Evolutionary conservation across 1,140 invertebrate genomes (phyloP), one percentile per base, ranked within the genome.

Genomic region (Philopotamus ludificatus): DNA sequence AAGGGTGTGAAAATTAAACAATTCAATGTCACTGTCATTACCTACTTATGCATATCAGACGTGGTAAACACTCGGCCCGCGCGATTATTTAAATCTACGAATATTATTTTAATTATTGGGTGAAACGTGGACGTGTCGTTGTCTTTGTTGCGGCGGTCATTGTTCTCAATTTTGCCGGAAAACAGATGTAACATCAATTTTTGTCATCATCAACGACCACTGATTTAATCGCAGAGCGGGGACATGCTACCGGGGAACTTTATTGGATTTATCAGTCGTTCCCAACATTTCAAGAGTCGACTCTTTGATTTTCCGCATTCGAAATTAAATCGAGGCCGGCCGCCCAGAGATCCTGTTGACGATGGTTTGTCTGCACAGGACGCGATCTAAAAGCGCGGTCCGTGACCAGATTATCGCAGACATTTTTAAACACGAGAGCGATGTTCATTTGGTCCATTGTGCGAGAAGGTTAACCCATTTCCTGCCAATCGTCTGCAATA

Each of bases 401-500:
- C 57, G 57, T 60, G 57, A 60, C 57, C 57, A 60, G 57, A 60
- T 60, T 60, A 60, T 60, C 57, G 41, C 25, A 49, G 20, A 60
- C 57, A 58, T 60, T 60, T 57, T 60, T 51, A 51, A 28, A 51
- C 23, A 62, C 44, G 21, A 51, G 26, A 47, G 54, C 68, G 45
- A 39, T 70, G 68, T 57, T 60, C 61, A 67, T 70, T 70, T 67
- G 57, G 49, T 70, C 68, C 62, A 70, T 70, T 70, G 68, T 70
- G 22, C 55, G 50, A 57, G 68, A 70, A 70, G 68, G 68, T 70
- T 70, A 67, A 47, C 65, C 62, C 28, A 67, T 62, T 62, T 70
- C 68, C 68, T 70, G 68, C 57, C 53, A 66, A 65, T 70, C 22
- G 66, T 42, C 53, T n/a, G n/a, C n/a, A n/a, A n/a, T n/a, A n/a